Evolutionary conservation across 2,113 vertebrate genomes (phyloP).

Genomic region (Lepisosteus oculatus): DNA sequence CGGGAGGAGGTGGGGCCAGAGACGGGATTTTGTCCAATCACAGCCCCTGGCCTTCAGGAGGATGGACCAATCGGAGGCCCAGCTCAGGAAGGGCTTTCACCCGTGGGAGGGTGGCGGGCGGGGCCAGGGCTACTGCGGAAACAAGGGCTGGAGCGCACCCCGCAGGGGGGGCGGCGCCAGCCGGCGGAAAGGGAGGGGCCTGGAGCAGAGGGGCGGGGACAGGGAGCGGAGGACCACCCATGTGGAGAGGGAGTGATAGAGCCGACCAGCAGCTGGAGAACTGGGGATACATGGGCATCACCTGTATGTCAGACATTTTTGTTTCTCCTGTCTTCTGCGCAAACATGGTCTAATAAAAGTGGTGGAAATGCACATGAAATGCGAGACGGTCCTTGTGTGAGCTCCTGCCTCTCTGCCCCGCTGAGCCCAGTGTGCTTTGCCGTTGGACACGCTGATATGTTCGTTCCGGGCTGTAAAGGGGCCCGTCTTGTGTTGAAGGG

Average conservation of each 20-base stretch:
- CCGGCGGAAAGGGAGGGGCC: slow-evolving; percentile 38
- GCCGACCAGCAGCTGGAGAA: background rate
- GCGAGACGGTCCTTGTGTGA: no score
- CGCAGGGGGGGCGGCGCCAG: slow-evolving; percentile 40
- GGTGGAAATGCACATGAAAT: no score
- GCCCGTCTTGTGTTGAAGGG: no score
- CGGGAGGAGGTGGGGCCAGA: slow-evolving; percentile 41
- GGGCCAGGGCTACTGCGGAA: slow-evolving; percentile 33
- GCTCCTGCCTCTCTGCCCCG: no score
- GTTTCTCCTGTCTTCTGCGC: no score
- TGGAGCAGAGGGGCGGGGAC: slow-evolving; percentile 43
- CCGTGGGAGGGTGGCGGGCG: slow-evolving; percentile 39
- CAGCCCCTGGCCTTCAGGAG: slow-evolving; percentile 32
- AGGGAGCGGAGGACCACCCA: slow-evolving; percentile 55
- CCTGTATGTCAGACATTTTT: no score
- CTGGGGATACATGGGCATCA: no score
- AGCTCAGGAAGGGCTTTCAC: slow-evolving; percentile 23
- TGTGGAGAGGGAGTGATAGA: slow-evolving; percentile 55
- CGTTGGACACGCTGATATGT: no score
- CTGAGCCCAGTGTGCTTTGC: no score
- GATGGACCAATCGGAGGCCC: slow-evolving; percentile 26
- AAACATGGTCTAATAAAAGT: no score
- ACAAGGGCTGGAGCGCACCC: slow-evolving; percentile 27
- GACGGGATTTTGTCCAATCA: slow-evolving; percentile 24
- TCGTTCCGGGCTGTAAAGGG: no score